Base-by-base conservation (phyloP, 1,140 invertebrate genomes). In the Cecropterus lyciades region DNA sequence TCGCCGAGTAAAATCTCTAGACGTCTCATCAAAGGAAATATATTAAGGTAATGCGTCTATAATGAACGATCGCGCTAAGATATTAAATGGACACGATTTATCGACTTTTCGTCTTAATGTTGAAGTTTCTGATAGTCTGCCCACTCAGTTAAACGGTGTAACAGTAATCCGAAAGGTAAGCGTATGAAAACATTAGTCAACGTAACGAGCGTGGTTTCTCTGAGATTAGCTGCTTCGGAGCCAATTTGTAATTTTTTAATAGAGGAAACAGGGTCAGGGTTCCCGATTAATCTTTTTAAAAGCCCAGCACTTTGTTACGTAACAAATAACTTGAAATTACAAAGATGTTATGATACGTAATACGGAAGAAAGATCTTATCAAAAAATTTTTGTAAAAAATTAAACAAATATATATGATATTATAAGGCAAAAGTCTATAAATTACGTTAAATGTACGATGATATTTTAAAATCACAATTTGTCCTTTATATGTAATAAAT, bases 51-150 rank as follows among this genome's bases (percentile, higher is more conserved):
- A 83, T 84, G 74, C 76, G 69, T 74, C 60, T 64, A 77, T 76
- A 79, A 82, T 81, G 80, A 86, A 79, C 80, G 78, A 87, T 83
- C 70, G 69, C 65, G 64, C 70, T 63, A 66, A 79, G 87, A 87
- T 87, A 87, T 87, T 87, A 84, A 85, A 75, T 76, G 76, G 84
- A 84, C 80, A 79, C 75, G 67, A 84, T 89, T 89, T 84, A 90
- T 90, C 78, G 79, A 64, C 40, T 75, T 66, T 74, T 67, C 70
- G 75, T 84, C 78, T 82, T 85, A 81, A 85, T 82, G 80, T 85
- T 68, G 74, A 80, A 78, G 77, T 78, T 68, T 77, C 57, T 67
- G 81, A 87, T 84, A 82, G 72, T 69, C 73, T 66, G 72, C 65
- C 75, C 73, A 68, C 72, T 73, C 75, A 78, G 71, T 79, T 82